A percentile compares a stretch with the other conserved stretches of the same genome.
phyloP scores from a whole-genome alignment of 2,113 vertebrate genomes.

The Ciconia stormi region DNA sequence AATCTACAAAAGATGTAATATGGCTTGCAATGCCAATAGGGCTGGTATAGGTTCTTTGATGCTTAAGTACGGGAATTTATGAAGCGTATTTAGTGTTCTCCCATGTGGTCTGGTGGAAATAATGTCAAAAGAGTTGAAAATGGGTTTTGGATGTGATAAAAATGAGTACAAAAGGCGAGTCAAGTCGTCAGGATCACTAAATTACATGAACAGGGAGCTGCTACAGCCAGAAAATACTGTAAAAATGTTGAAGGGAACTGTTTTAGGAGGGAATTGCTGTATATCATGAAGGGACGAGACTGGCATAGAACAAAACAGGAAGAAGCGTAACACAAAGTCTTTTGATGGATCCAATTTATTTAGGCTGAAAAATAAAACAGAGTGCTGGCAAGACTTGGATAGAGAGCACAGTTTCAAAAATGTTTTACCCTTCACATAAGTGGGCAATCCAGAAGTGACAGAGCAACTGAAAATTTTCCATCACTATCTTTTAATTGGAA shows the following conservation, averaged over 20 bases:
- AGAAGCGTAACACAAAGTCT: background rate
- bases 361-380: background rate
- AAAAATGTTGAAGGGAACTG: background rate
- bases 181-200: background rate
- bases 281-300: background rate
- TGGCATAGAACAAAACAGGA: background rate
- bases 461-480: background rate
- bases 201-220: background rate
- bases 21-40: background rate
- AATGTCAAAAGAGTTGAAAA: constrained; percentile 24
- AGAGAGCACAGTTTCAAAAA: background rate
- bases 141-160: constrained; percentile 34
- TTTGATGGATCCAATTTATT: background rate
- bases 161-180: constrained; percentile 29
- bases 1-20: background rate
- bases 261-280: background rate
- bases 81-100: constrained; percentile 14
- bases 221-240: background rate
- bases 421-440: background rate
- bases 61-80: constrained; percentile 16
- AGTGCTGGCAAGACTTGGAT: background rate
- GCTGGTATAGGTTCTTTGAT: constrained; percentile 32
- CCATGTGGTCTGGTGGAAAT: constrained; percentile 42
- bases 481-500: background rate
- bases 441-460: background rate